Percentiles rank a stretch among this genome's conserved stretches.
phyloP scores from a whole-genome alignment of 2,113 vertebrate species.

The Tychaedon coryphoeus region DNA sequence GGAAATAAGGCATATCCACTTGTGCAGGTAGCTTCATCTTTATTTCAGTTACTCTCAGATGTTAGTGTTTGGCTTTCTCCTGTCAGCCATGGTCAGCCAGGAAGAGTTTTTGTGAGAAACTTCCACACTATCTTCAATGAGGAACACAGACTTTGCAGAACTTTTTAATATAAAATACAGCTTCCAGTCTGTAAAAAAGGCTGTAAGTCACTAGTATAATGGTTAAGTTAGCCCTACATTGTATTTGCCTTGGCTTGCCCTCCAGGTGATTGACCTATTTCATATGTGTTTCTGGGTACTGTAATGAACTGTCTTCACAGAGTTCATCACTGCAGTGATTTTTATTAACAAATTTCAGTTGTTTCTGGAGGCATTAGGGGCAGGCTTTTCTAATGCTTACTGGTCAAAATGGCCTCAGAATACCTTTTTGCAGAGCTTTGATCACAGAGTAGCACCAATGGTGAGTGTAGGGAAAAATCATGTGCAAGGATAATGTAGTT shows the following conservation, averaged over 20 bases:
- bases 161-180: not conserved
- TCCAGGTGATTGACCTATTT: not conserved
- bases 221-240: not conserved
- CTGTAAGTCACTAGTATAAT: not conserved
- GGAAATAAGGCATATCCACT: not conserved
- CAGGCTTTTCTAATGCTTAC: not conserved
- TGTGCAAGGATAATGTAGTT: not conserved
- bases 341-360: not conserved
- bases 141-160: not conserved
- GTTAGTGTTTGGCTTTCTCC: rapidly evolving
- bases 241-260: not conserved
- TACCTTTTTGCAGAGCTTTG: not conserved
- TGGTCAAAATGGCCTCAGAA: not conserved
- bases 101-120: not conserved
- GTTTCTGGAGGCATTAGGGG: not conserved
- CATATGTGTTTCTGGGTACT: not conserved
- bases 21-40: not conserved
- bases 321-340: not conserved
- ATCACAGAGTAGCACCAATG: not conserved
- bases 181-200: not conserved
- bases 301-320: not conserved
- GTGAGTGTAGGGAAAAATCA: not conserved
- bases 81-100: not conserved
- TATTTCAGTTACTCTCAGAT: not conserved
- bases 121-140: not conserved